Base-by-base conservation (phyloP, 2,888 invertebrate genomes). In the Platycheirus rosarum region DNA sequence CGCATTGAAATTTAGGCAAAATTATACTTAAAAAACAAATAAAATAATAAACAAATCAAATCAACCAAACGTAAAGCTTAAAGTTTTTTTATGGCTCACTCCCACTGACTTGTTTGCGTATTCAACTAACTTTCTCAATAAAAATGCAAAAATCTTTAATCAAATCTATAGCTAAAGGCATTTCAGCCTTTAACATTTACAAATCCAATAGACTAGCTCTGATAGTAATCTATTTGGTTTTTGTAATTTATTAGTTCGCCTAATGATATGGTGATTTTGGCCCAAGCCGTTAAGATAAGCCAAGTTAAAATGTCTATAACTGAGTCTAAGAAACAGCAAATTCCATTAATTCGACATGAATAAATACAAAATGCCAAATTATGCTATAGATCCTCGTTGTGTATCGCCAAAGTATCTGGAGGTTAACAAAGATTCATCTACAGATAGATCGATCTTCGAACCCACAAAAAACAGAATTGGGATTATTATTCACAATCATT, bases 401-500 rank as follows among this genome's bases (percentile, higher is more conserved):
- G n/a, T n/a, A n/a, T 18, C 29, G 13, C 8, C 32, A 66, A 53
- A 66, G n/a, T 53, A 40, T 53, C 40, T 42, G 23, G 6, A 53
- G 37, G 16, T 42, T 13, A 6, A 13, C 29, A 20, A 55, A 57
- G 57, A 69, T 49, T 48, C 23, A n/a, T 2, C 51, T 23, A 42
- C 6, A n/a, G 14, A 55, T 48, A 37, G 40, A 63, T 76, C 65
- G 35, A 29, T 66, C 53, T 57, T 42, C 7, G 7, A 11, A 11
- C 14, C 1, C 20, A 13, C 4, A 37, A 40, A n/a, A n/a, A n/a
- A n/a, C n/a, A n/a, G n/a, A n/a, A 68, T 68, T 32, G 18, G 35
- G 13, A 68, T 79, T 60, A 48, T 65, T 44, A 29, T 48, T 35
- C 9, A 55, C 53, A 65, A 73, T 73, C 73, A 55, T 74, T 74